phyloP scores from a whole-genome alignment of 2,888 invertebrate genomes.

The Nymphalis urticae region DNA sequence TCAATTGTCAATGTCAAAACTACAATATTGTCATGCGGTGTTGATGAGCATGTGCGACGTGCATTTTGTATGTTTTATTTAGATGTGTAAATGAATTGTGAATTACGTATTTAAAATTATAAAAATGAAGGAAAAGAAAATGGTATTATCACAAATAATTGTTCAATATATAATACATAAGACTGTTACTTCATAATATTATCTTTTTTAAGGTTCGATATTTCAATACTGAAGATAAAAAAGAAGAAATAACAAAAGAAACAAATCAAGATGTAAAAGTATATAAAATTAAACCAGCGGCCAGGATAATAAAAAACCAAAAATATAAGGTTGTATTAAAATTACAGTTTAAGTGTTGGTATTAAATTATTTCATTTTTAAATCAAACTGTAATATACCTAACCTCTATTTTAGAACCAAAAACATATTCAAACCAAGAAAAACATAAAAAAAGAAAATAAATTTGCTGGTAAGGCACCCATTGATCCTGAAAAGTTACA shows the following conservation, averaged over 20 bases:
- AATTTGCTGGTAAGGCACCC: conserved; percentile 78
- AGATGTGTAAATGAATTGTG: not conserved
- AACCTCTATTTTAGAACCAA: conserved; percentile 9
- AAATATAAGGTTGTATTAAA: conserved; percentile 53
- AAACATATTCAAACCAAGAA: conserved; percentile 35
- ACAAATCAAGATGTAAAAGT: conserved; percentile 54
- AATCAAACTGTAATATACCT: not conserved
- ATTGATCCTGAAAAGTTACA: conserved; percentile 77
- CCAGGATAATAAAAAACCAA: conserved; percentile 51
- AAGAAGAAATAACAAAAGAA: conserved; percentile 32
- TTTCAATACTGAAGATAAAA: conserved; percentile 50
- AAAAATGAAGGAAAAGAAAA: conserved; percentile 45
- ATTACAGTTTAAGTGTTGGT: conserved; percentile 25
- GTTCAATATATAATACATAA: not conserved
- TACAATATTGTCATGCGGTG: not conserved
- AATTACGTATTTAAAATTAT: not conserved
- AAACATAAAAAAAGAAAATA: conserved; percentile 48
- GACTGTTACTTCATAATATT: not conserved
- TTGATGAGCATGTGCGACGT: conserved; percentile 1
- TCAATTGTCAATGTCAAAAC: not conserved
- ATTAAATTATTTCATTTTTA: not conserved
- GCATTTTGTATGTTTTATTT: not conserved
- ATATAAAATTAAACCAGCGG: conserved; percentile 63
- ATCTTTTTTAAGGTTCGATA: conserved; percentile 43
- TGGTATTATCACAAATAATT: conserved; percentile 33